Evolutionary conservation across 53 echinoderm and acorn worm species (phyloP).

Genomic region (Paracentrotus lividus): DNA sequence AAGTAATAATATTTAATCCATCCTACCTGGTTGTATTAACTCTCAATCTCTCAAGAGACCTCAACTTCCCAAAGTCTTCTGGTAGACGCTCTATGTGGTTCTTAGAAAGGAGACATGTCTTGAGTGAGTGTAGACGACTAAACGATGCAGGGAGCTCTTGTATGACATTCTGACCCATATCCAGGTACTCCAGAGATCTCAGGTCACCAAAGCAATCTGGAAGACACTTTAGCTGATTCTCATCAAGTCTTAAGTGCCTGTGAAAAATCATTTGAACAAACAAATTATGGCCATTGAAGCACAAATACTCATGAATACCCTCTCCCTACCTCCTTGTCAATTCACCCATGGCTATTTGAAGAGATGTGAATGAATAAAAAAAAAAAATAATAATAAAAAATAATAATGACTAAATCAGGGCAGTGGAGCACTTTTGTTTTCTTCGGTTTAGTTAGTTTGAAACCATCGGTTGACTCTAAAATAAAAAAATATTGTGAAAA

Average conservation of each 20-base stretch:
- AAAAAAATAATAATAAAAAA: too few relatives aligned
- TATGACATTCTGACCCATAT: slow-evolving; percentile 93
- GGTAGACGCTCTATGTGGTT: slow-evolving; percentile 86
- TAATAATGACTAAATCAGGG: too few relatives aligned
- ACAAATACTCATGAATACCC: too few relatives aligned
- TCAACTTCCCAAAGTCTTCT: slow-evolving; percentile 86
- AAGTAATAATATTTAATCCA: background rate
- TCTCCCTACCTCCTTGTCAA: too few relatives aligned
- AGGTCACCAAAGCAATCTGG: slow-evolving; percentile 91
- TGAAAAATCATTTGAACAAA: too few relatives aligned
- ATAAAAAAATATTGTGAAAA: too few relatives aligned
- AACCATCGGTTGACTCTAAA: too few relatives aligned
- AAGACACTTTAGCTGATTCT: slow-evolving; percentile 84
- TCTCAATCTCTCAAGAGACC: slow-evolving; percentile 74
- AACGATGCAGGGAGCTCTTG: slow-evolving; percentile 82
- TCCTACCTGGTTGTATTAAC: slow-evolving; percentile 81
- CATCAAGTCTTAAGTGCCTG: slow-evolving; percentile 80
- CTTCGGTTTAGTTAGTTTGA: too few relatives aligned
- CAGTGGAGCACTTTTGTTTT: too few relatives aligned
- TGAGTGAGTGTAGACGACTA: slow-evolving; percentile 74
- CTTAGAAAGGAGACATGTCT: slow-evolving; percentile 88
- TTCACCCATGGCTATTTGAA: too few relatives aligned
- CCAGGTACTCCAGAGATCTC: slow-evolving; percentile 79
- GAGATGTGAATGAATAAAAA: too few relatives aligned
- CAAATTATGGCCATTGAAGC: too few relatives aligned